Evolutionary conservation across 2,113 vertebrate species (phyloP), one percentile per base, ranked within the genome.

Genomic region (Anguilla japonica): DNA sequence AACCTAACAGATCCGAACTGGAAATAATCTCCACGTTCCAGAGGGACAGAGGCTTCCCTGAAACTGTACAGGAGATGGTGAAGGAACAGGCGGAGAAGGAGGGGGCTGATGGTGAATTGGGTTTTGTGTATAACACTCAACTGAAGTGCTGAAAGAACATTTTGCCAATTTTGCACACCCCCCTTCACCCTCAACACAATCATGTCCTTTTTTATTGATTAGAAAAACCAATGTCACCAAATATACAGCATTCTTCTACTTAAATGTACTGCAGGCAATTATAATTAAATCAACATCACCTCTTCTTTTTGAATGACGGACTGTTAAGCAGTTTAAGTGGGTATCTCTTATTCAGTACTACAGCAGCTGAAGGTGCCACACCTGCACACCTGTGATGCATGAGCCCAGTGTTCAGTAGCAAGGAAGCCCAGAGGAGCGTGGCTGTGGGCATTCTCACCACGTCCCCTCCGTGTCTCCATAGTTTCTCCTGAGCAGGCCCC

Each of bases 11-110:
- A 93, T 95, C 93, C 91, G 92, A 89, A 79, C 88, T 89, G 34
- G 84, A 89, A 88, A 92, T 93, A 46, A 93, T 93, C 89, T 87
- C 85, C 83, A 90, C 93, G 92, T 95, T 95, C 90, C 93, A 93
- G 89, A 91, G 91, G 85, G 93, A 93, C 89, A 89, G 86, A 84
- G 41, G 91, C 88, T 93, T 93, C 89, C 92, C 90, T 90, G 89
- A 90, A 90, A 91, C 90, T 90, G 91, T 92, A 89, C 90, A 41
- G 83, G 90, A 94, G 89, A 91, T 92, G 93, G 90, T 92, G 90
- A 89, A 92, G 91, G 89, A 92, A 87, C 92, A 94, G 92, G 92
- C 89, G 87, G 85, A 90, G 75, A 87, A 88, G 86, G 88, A 89
- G 53, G 90, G 86, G 84, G 88, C 87, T 18, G 53, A 41, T 71